A percentile compares a stretch with the other conserved stretches of the same genome.
Conservation (phyloP, 2,888 invertebrate species). For the Diogma glabrata region DNA sequence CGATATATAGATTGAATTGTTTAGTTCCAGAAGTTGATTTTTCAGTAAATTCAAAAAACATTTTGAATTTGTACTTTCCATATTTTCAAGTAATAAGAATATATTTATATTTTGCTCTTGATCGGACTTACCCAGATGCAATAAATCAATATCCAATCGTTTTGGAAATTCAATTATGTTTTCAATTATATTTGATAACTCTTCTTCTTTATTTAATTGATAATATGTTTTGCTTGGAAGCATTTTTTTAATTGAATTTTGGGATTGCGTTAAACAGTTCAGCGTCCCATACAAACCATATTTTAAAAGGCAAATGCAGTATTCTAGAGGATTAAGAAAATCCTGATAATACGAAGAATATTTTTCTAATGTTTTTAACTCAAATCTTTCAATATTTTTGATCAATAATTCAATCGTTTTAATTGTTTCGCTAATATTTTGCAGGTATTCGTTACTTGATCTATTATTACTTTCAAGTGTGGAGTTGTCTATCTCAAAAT, state of each 20-base stretch:
- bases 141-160: conserved; percentile 13
- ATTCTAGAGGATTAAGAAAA: conserved; percentile 57
- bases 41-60: conserved; percentile 46
- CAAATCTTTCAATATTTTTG: conserved; percentile 31
- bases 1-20: conserved; percentile 48
- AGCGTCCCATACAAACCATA: conserved; percentile 49
- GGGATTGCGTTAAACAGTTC: conserved; percentile 39
- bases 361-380: conserved; percentile 34
- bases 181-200: conserved; percentile 24
- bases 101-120: conserved; percentile 19
- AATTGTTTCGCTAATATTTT: conserved; percentile 23
- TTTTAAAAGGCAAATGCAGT: conserved; percentile 53
- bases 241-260: conserved; percentile 13
- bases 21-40: conserved; percentile 55
- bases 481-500: not conserved
- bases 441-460: not conserved
- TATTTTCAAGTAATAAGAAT: conserved; percentile 26
- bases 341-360: conserved; percentile 66
- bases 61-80: too few species aligned
- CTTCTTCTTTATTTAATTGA: conserved; percentile 22
- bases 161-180: conserved; percentile 31
- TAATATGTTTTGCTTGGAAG: conserved; percentile 11
- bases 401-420: conserved; percentile 32
- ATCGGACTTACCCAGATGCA: conserved; percentile 6
- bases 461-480: not conserved